Percentiles rank a stretch among this genome's conserved stretches.
Evolutionary conservation across 2,888 invertebrate species (phyloP).

Genomic region (Epinotia demarniana): DNA sequence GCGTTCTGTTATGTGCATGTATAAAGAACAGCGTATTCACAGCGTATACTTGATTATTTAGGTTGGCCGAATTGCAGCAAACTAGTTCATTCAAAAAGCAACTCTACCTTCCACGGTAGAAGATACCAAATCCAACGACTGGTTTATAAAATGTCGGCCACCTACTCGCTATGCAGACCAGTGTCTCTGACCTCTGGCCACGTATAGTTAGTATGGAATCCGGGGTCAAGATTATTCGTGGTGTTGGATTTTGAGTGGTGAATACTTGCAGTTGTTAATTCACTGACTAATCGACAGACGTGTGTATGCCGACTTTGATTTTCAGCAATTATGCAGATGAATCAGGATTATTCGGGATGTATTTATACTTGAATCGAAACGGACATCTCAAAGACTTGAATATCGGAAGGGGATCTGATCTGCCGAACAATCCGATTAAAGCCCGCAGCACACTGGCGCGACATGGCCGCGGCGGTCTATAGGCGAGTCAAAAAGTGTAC

Average conservation of each 20-base stretch:
- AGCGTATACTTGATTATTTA: background rate
- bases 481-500: no score
- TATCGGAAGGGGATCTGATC: background rate
- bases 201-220: background rate
- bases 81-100: no score
- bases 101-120: no score
- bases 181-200: background rate
- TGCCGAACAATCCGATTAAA: background rate
- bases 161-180: background rate
- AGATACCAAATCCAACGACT: no score
- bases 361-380: background rate
- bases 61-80: no score
- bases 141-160: no score
- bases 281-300: slow-evolving; percentile 33
- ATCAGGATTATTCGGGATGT: background rate
- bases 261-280: slow-evolving; percentile 10
- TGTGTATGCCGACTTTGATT: slow-evolving; percentile 26
- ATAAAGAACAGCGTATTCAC: slow-evolving; percentile 2
- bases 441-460: no score
- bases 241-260: background rate
- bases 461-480: no score
- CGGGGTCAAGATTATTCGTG: background rate
- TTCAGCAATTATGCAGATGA: slow-evolving; percentile 19
- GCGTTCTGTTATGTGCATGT: background rate
- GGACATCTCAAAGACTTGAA: background rate